Percentiles rank a stretch among this genome's conserved stretches.
Evolutionary conservation across 2,888 invertebrate genomes (phyloP).

Genomic region (Disparrhopalites patrizii): DNA sequence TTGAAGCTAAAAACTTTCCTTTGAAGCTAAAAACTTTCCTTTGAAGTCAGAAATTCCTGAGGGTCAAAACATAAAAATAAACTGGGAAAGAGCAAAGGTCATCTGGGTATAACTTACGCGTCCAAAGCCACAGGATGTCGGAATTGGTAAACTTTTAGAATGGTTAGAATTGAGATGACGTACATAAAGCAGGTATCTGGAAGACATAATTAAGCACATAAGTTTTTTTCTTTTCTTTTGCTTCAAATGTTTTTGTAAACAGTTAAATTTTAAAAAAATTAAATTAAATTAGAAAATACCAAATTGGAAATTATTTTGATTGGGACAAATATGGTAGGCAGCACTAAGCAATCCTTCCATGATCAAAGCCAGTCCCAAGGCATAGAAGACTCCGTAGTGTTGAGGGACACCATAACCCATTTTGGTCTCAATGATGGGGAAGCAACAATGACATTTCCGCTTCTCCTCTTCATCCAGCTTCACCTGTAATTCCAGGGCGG

Average conservation of each 20-base stretch:
- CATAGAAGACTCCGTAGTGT: conserved; percentile 44
- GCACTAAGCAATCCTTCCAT: conserved; percentile 43
- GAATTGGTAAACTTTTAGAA: conserved; percentile 58
- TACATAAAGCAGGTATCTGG: conserved; percentile 61
- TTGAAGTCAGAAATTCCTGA: too few species aligned
- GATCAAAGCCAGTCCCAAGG: conserved; percentile 40
- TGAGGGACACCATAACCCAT: conserved; percentile 40
- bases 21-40: too few species aligned
- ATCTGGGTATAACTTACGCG: conserved; percentile 20
- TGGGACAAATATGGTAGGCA: conserved; percentile 45
- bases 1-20: too few species aligned
- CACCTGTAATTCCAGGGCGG: not conserved
- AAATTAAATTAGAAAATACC: conserved; percentile 39
- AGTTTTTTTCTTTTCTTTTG: too few species aligned
- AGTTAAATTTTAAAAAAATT: too few species aligned
- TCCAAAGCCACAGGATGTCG: conserved; percentile 20
- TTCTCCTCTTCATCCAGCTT: conserved; percentile 1
- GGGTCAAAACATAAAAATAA: too few species aligned
- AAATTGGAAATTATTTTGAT: conserved; percentile 44
- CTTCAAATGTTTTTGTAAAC: too few species aligned
- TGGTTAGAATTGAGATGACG: conserved; percentile 57
- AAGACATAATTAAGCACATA: conserved; percentile 41
- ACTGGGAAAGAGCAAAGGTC: too few species aligned
- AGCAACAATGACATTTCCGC: conserved; percentile 28
- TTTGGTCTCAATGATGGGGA: conserved; percentile 33